Percentiles rank a stretch among this genome's conserved stretches.
These are phyloP conservation scores for Drosophila lacicola DNA, from an alignment of 2,888 invertebrate species.

Conservation along the genomic window DNA sequence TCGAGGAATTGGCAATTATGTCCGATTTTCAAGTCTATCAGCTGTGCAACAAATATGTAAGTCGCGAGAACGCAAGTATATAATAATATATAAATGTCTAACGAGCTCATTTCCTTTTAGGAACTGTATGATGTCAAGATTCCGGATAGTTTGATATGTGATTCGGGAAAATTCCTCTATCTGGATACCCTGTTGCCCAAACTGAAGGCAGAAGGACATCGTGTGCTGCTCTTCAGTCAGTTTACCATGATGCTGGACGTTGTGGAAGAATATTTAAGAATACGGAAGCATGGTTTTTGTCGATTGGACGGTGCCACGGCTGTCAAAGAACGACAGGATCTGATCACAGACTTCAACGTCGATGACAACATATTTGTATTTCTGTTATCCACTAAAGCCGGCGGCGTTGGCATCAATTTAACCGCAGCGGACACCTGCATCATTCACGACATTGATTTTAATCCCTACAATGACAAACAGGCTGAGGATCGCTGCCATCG, in stretches of 20 bases:
- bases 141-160: slow-evolving; percentile 89
- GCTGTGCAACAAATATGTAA: slow-evolving; percentile 88
- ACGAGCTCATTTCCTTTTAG: slow-evolving; percentile 79
- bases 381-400: slow-evolving; percentile 96
- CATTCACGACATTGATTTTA: slow-evolving; percentile 98
- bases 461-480: slow-evolving; percentile 99
- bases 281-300: slow-evolving; percentile 90
- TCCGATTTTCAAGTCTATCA: slow-evolving; percentile 97
- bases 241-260: slow-evolving; percentile 98
- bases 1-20: slow-evolving; percentile 94
- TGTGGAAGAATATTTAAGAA: slow-evolving; percentile 93
- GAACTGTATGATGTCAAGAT: slow-evolving; percentile 88
- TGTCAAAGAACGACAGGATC: slow-evolving; percentile 92
- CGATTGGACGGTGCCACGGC: slow-evolving; percentile 96
- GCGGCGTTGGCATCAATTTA: slow-evolving; percentile 97
- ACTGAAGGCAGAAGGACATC: slow-evolving; percentile 90
- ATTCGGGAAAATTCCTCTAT: slow-evolving; percentile 94
- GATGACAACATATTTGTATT: slow-evolving; percentile 94
- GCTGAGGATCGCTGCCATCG: slow-evolving; percentile 96
- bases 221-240: slow-evolving; percentile 97
- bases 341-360: slow-evolving; percentile 95
- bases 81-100: slow-evolving; percentile 10
- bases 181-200: slow-evolving; percentile 92
- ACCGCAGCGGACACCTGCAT: slow-evolving; percentile 97
- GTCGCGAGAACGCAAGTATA: slow-evolving; percentile 68